These are phyloP conservation scores for Echiichthys vipera DNA, from an alignment of 2,797 vertebrate species.

Conservation along the genomic window DNA sequence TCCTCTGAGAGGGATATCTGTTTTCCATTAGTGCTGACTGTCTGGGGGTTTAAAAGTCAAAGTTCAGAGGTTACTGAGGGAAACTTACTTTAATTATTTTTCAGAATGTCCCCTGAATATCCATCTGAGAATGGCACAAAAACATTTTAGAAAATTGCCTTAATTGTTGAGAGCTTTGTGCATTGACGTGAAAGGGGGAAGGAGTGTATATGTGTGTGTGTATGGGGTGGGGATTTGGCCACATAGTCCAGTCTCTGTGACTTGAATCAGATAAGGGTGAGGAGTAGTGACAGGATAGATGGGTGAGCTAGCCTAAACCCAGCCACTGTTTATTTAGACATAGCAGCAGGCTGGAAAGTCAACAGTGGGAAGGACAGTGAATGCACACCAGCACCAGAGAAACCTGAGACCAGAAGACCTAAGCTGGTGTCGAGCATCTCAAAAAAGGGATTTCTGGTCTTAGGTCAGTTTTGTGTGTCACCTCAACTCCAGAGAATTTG, in stretches of 20 bases:
- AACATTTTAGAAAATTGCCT: constrained; percentile 10
- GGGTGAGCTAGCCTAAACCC: constrained; percentile 65
- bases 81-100: constrained; percentile 16
- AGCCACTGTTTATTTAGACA: constrained; percentile 76
- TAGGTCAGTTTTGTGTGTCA: constrained; percentile 49
- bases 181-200: not conserved
- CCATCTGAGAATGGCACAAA: constrained; percentile 28
- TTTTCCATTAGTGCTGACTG: constrained; percentile 57
- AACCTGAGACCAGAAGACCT: constrained; percentile 61
- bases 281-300: constrained; percentile 65
- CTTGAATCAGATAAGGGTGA: constrained; percentile 72
- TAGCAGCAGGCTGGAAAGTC: constrained; percentile 75
- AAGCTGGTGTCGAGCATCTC: constrained; percentile 55
- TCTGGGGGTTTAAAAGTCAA: constrained; percentile 63
- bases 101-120: constrained; percentile 39
- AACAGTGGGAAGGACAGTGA: constrained; percentile 69
- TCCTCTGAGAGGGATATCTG: constrained; percentile 49
- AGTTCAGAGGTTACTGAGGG: constrained; percentile 46
- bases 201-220: constrained; percentile 14
- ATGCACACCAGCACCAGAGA: constrained; percentile 60
- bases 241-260: constrained; percentile 37
- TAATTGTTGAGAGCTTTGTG: constrained; percentile 28
- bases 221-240: constrained; percentile 26
- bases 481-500: constrained; percentile 41
- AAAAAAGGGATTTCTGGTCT: constrained; percentile 43